phyloP scores from a whole-genome alignment of 2,888 invertebrate species.

The Hofmannophila pseudospretella region DNA sequence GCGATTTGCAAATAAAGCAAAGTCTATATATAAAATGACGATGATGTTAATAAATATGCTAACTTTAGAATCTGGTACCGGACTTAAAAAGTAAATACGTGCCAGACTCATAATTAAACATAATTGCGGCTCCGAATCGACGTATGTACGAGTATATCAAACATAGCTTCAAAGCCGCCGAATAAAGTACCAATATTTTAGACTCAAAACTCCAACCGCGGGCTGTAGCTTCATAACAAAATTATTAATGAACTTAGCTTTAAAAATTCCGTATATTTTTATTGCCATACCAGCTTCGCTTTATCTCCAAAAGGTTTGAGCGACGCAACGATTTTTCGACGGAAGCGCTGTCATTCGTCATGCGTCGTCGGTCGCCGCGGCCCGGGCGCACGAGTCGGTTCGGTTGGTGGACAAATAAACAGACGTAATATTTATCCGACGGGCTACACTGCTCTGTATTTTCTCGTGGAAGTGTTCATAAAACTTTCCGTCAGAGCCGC shows the following conservation, averaged over 20 bases:
- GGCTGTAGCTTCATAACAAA: too few species aligned
- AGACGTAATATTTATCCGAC: conserved; percentile 36
- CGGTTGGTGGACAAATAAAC: conserved; percentile 40
- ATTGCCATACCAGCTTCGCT: not conserved
- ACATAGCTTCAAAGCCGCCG: not conserved
- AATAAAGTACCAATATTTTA: too few species aligned
- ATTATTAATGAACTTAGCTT: not conserved
- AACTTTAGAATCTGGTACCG: too few species aligned
- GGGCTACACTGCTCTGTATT: conserved; percentile 4
- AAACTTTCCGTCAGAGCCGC: not conserved
- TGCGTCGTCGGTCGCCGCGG: conserved; percentile 24
- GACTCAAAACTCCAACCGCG: too few species aligned
- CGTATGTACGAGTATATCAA: too few species aligned
- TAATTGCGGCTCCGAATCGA: too few species aligned
- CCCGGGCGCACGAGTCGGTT: conserved; percentile 30
- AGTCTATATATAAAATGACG: too few species aligned
- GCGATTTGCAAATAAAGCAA: too few species aligned
- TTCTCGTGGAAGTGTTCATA: conserved; percentile 2
- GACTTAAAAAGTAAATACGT: too few species aligned
- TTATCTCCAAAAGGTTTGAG: conserved; percentile 1
- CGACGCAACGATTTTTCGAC: conserved; percentile 18
- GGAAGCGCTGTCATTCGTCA: conserved; percentile 40
- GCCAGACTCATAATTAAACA: too few species aligned
- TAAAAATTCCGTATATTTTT: not conserved
- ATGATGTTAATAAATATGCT: too few species aligned